Conservation (phyloP, 2,888 invertebrate species). For the Ischnura elegans region DNA sequence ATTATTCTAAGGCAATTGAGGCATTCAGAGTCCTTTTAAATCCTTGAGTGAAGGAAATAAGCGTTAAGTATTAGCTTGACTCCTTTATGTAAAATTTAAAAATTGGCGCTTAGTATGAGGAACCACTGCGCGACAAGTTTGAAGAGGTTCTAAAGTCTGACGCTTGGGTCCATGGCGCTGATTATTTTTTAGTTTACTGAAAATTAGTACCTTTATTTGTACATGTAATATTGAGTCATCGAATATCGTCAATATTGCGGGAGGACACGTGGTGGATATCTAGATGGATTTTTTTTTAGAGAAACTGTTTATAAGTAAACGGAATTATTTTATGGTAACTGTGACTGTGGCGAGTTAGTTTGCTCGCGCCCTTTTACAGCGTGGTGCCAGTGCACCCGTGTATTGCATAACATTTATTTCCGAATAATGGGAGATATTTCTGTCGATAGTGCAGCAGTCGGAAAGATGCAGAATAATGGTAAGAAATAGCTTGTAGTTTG, state of each 20-base stretch:
- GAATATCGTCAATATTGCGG: too few relatives aligned
- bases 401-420: constrained; percentile 14
- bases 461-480: constrained; percentile 25
- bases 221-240: too few relatives aligned
- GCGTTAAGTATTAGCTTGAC: not conserved
- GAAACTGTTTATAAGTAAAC: too few relatives aligned
- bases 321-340: too few relatives aligned
- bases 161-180: not conserved
- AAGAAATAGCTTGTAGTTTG: not conserved
- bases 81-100: not conserved
- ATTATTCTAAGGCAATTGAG: too few relatives aligned
- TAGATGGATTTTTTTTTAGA: too few relatives aligned
- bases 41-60: too few relatives aligned
- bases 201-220: too few relatives aligned
- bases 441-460: not conserved
- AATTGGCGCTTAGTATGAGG: not conserved
- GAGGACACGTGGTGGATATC: too few relatives aligned
- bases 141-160: not conserved
- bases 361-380: not conserved
- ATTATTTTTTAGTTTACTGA: not conserved
- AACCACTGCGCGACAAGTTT: not conserved
- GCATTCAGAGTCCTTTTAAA: too few relatives aligned
- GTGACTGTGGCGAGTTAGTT: not conserved
- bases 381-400: not conserved
- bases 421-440: not conserved